These are phyloP conservation scores for Pomacea canaliculata DNA, from an alignment of 2,888 invertebrate genomes.

Conservation along the genomic window DNA sequence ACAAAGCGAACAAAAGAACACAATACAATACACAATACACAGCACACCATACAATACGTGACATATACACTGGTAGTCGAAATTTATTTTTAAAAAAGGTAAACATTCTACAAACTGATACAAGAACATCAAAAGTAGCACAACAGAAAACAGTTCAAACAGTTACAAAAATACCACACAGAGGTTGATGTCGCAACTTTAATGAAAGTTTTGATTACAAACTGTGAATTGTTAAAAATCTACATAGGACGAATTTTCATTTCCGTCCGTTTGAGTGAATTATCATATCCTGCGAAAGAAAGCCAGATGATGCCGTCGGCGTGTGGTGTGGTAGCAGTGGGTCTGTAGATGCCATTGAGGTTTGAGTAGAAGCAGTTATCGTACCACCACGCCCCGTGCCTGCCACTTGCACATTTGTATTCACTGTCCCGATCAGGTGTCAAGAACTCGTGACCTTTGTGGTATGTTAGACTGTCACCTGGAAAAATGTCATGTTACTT, in stretches of 20 bases:
- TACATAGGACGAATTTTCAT: neutral
- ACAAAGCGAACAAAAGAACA: too few relatives aligned
- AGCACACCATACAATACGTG: too few relatives aligned
- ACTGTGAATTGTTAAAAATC: rapidly evolving
- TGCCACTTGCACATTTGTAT: neutral
- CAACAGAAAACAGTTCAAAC: neutral
- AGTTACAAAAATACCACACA: neutral
- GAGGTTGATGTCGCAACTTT: neutral
- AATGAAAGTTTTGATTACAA: too few relatives aligned
- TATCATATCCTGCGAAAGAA: neutral
- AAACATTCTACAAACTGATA: too few relatives aligned
- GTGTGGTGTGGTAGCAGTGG: neutral
- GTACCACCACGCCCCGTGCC: conserved; percentile 1
- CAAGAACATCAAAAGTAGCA: neutral
- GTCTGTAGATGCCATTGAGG: neutral
- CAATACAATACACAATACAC: too few relatives aligned
- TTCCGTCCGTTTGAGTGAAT: neutral
- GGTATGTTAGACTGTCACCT: neutral
- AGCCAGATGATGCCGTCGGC: neutral
- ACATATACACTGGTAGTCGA: too few relatives aligned
- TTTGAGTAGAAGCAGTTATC: neutral
- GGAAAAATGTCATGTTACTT: neutral
- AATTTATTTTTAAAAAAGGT: too few relatives aligned
- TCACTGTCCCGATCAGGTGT: neutral
- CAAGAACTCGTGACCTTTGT: neutral